Evolutionary conservation across 2,888 invertebrate species (phyloP), one percentile per base, ranked within the genome.

Genomic region (Andrena haemorrhoa): DNA sequence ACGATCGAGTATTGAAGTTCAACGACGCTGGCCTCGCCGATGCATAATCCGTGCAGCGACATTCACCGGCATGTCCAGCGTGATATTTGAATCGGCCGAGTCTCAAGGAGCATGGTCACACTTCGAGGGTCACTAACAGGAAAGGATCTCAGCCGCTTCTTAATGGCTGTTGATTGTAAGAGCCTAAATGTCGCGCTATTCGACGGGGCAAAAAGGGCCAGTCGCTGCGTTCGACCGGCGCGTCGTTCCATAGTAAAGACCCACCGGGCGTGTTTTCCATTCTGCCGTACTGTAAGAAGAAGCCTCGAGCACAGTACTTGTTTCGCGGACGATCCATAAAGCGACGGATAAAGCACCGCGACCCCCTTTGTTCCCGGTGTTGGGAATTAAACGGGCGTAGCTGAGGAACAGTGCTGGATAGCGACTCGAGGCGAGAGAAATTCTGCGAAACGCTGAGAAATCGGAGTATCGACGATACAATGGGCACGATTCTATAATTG

Each of bases 21-120:
- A 88, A 87, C 85, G 89, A 87, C 87, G 83, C 76, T 56, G 86
- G 61, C 60, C 73, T 76, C 41, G 29, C 60, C 79, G 79, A 83
- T 71, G 75, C 65, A 76, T 91, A 91, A 91, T 91, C 88, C 91
- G 83, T 79, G 61, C 82, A 70, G 75, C 64, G 86, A 88, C 79
- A 91, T 91, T 91, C 91, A 88, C 35, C 76, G 89, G 80, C 91
- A 91, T 89, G 91, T 85, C 83, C 89, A 75, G 65, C 71, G 83
- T 69, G 65, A 71, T 84, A 73, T 75, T 83, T 75, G 79, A 83
- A 84, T 84, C 84, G 58, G 69, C 64, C 84, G 79, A 83, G 72
- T 84, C 84, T 89, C 88, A 87, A 89, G 88, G 89, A 87, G 82
- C 88, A 88, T 83, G 88, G 88, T 81, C 88, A 87, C 81, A 75